These are phyloP conservation scores for Rotaria macrura DNA, from an alignment of 2,888 invertebrate species.

Conservation along the genomic window DNA sequence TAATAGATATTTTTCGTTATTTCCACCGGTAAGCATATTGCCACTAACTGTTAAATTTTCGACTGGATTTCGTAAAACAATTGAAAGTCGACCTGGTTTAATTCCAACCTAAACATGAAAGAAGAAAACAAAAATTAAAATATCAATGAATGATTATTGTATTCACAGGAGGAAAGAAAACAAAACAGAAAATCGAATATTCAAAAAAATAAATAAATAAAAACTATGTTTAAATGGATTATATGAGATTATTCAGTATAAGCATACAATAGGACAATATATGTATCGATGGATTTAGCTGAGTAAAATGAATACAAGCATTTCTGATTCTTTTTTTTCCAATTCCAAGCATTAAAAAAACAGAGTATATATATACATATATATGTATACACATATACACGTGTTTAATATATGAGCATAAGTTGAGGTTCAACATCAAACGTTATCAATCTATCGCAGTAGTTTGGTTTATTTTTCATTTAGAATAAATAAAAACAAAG, in stretches of 20 bases:
- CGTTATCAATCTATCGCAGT: not conserved
- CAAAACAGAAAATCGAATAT: not conserved
- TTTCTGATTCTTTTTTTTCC: not conserved
- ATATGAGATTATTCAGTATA: not conserved
- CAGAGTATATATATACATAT: too few species aligned
- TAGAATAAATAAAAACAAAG: not conserved
- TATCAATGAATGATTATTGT: not conserved
- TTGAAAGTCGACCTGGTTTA: constrained; percentile 18
- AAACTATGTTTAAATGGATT: not conserved
- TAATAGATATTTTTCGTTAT: not conserved
- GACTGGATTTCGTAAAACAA: not conserved
- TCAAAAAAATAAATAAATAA: not conserved
- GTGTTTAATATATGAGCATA: not conserved
- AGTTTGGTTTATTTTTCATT: not conserved
- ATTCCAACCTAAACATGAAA: not conserved
- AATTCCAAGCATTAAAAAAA: not conserved
- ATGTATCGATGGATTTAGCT: not conserved
- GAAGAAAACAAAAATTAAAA: not conserved
- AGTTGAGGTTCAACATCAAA: not conserved
- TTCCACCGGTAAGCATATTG: not conserved
- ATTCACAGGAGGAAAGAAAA: not conserved
- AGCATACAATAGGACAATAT: not conserved
- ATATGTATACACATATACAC: too few species aligned
- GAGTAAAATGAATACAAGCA: not conserved
- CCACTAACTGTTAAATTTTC: not conserved